Conservation (phyloP, 2,888 invertebrate species). For the Ochropleura leucogaster region DNA sequence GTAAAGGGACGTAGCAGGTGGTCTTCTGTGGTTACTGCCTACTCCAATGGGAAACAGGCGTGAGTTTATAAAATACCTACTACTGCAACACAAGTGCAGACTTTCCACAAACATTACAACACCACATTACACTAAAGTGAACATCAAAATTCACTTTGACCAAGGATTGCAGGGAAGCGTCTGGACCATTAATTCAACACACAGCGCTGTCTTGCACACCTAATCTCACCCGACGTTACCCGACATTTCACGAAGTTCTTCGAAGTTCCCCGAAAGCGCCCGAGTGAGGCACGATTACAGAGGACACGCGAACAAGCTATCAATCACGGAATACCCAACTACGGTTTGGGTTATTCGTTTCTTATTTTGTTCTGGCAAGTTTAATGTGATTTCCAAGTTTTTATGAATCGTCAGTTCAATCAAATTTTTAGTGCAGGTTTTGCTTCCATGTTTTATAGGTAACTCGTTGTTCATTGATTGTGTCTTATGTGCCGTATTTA, state of each 20-base stretch:
- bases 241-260: constrained; percentile 43
- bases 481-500: background rate
- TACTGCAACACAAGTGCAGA: background rate
- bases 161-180: constrained; percentile 29
- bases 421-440: constrained; percentile 13
- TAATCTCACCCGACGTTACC: constrained; percentile 28
- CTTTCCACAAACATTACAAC: constrained; percentile 20
- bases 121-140: constrained; percentile 39
- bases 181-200: constrained; percentile 64
- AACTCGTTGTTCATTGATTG: too few species aligned
- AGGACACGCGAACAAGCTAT: constrained; percentile 72
- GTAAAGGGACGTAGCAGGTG: too few species aligned
- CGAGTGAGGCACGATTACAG: constrained; percentile 66
- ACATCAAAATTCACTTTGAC: constrained; percentile 68
- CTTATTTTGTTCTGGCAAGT: constrained; percentile 48
- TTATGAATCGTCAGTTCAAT: constrained; percentile 23
- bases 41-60: too few species aligned
- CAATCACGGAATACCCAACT: constrained; percentile 71
- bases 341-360: constrained; percentile 46
- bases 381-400: constrained; percentile 53
- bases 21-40: too few species aligned
- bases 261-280: constrained; percentile 40
- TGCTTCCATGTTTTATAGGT: background rate
- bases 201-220: constrained; percentile 61
- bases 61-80: background rate